Evolutionary conservation across 2,797 vertebrate species (phyloP).

Genomic region (Manis javanica): DNA sequence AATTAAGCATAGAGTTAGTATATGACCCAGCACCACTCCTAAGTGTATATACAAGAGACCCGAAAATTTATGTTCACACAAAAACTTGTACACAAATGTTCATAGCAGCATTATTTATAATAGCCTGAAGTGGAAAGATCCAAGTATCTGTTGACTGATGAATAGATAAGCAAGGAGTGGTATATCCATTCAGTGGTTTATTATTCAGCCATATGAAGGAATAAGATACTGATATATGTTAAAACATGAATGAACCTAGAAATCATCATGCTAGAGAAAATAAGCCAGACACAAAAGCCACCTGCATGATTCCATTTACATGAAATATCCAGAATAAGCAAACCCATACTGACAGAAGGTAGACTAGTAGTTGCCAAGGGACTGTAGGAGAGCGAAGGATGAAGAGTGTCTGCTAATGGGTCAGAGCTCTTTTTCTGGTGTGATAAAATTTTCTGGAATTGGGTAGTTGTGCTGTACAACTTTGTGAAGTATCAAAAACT

Average conservation of each 20-base stretch:
- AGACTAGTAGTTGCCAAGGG: not conserved
- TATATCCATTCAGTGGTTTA: not conserved
- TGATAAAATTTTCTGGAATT: constrained; percentile 13
- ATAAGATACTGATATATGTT: not conserved
- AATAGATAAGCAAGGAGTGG: constrained; percentile 1
- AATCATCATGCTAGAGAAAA: not conserved
- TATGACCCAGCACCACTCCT: not conserved
- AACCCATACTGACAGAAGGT: not conserved
- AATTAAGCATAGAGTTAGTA: not conserved
- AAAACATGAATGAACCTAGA: not conserved
- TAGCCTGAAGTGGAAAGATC: not conserved
- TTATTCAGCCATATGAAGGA: not conserved
- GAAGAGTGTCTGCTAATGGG: not conserved
- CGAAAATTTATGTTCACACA: not conserved
- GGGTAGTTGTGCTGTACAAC: not conserved
- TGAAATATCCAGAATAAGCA: not conserved
- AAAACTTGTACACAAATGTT: not conserved
- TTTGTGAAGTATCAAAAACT: constrained; percentile 31
- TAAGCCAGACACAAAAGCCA: not conserved
- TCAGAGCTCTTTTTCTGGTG: not conserved
- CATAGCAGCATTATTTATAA: not conserved
- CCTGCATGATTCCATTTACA: not conserved
- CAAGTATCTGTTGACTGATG: not conserved
- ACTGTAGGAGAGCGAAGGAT: not conserved
- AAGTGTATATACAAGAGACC: not conserved